phyloP scores from a whole-genome alignment of 2,113 vertebrate species.

The Coptodon rendalli region DNA sequence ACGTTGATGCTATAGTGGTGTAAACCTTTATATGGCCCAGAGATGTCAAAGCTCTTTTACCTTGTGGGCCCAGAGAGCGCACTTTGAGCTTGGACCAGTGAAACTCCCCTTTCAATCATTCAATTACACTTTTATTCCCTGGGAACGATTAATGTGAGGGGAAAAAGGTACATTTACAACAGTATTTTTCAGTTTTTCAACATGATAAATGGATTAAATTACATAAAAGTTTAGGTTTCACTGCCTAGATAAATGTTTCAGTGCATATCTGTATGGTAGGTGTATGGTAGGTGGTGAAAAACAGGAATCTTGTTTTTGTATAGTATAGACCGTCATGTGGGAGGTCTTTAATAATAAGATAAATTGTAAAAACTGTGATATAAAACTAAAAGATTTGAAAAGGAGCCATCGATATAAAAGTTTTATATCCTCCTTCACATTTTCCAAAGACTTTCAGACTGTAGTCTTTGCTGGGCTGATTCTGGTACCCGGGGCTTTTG shows the following conservation, averaged over 20 bases:
- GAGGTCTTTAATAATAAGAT: neutral
- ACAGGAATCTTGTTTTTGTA: neutral
- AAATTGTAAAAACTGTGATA: neutral
- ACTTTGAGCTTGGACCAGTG: neutral
- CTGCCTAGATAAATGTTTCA: neutral
- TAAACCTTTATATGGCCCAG: neutral
- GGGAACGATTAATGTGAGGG: neutral
- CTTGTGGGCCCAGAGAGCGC: neutral
- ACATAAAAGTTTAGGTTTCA: neutral
- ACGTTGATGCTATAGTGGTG: neutral
- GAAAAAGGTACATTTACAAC: rapidly evolving
- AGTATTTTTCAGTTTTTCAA: neutral
- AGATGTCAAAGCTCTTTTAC: neutral
- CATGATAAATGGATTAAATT: neutral
- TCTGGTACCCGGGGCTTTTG: neutral
- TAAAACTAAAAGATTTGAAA: too few relatives aligned
- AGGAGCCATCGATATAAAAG: neutral
- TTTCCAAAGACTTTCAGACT: neutral
- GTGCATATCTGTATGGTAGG: neutral
- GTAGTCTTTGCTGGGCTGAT: neutral
- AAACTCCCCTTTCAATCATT: neutral
- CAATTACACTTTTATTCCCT: neutral
- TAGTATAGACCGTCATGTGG: neutral
- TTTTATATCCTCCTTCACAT: neutral
- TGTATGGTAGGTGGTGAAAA: neutral